Conservation (phyloP, 2,797 vertebrate species). For the Parauchenoglanis ngamensis region DNA sequence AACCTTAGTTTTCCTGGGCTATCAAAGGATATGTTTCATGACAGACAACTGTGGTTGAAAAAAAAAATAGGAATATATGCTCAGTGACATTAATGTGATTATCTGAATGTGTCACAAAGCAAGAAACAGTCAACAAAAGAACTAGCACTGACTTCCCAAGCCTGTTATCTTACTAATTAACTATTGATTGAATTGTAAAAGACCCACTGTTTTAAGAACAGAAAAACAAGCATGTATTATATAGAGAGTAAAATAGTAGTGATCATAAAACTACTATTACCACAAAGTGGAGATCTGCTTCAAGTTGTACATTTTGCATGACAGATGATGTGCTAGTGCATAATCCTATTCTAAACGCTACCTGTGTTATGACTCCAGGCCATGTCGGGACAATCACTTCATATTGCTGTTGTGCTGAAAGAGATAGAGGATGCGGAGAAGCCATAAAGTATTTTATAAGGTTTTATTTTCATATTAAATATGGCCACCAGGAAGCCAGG, state of each 20-base stretch:
- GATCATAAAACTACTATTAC: slow-evolving; percentile 16
- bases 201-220: slow-evolving; percentile 29
- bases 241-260: slow-evolving; percentile 39
- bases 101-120: slow-evolving; percentile 49
- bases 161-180: slow-evolving; percentile 54
- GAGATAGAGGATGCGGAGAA: background rate
- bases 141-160: slow-evolving; percentile 41
- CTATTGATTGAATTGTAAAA: slow-evolving; percentile 56
- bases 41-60: slow-evolving; percentile 9
- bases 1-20: slow-evolving; percentile 24
- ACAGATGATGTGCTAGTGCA: slow-evolving; percentile 10
- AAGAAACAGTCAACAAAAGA: slow-evolving; percentile 45
- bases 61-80: slow-evolving; percentile 42
- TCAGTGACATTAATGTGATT: slow-evolving; percentile 55
- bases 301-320: slow-evolving; percentile 34
- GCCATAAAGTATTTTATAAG: background rate
- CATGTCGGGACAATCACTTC: background rate
- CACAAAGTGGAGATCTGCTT: slow-evolving; percentile 20
- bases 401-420: slow-evolving; percentile 4
- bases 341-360: background rate
- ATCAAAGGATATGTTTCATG: slow-evolving; percentile 17
- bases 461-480: background rate
- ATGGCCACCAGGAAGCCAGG: background rate
- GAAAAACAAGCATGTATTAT: slow-evolving; percentile 48
- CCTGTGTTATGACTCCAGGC: background rate